Base-by-base conservation (phyloP, 2,888 invertebrate species). In the Caenorhabditis panamensis region DNA sequence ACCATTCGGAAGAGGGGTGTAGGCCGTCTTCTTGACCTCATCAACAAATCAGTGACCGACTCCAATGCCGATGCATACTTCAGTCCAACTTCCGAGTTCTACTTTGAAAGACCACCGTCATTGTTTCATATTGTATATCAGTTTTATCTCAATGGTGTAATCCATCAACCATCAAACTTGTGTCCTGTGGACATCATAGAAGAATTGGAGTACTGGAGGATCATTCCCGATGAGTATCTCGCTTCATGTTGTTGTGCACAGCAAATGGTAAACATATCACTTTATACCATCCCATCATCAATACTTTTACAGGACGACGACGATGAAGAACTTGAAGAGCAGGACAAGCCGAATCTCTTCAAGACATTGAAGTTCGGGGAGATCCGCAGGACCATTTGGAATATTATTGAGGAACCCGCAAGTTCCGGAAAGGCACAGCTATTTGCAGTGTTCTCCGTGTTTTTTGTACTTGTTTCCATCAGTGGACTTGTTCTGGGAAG, bases 101-200 rank as follows among this genome's bases (percentile, higher is more conserved):
- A 87, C 71, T 89, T 87, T 79, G 89, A 89, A 67, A 66, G 89
- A 49, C 81, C 89, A 1, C 85, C 89, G 4, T 72, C 79, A 2
- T 67, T 88, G 2, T 89, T 89, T 69, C 86, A 88, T 73, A 82
- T 88, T 49, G 82, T 89, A 24, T 88, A 86, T 68, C 88, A 89
- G 54, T 88, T 87, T 71, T 89, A 88, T 62, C 71, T 86, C 37
- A 84, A 83, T 4, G 92, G 92, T 49, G 73, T 75, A 2, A 89
- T 89, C 44, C 90, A 91, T 69, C 89, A 92, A 56, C 92, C 92
- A 0, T 89, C 91, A 1, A 91, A 92, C 72, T 91, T 92, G 13
- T 92, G 92, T 28, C 89, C 91, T 20, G 92, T 92, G 69, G 91
- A 92, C 31, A 92, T 92, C 69, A 83, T 92, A 11, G 91, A 91